A percentile compares a stretch with the other conserved stretches of the same genome.
Conservation (phyloP, 2,113 vertebrate species). For the Setophaga coronata region DNA sequence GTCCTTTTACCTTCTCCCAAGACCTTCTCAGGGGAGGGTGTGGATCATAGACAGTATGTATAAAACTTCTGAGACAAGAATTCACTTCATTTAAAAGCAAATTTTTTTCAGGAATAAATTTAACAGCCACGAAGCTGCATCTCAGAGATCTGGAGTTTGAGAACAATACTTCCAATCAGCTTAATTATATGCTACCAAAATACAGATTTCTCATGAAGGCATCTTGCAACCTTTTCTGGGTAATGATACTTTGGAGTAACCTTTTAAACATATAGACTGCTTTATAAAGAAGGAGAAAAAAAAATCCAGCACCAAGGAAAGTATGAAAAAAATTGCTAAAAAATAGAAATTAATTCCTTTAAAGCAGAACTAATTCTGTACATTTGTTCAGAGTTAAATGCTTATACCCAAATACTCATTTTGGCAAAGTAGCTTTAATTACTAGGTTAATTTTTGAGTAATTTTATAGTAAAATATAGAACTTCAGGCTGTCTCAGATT, state of each 20-base stretch:
- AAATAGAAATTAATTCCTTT: neutral
- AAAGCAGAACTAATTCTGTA: neutral
- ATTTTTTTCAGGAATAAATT: neutral
- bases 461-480: neutral
- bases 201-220: neutral
- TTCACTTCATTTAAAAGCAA: neutral
- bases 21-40: neutral
- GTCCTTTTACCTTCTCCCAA: neutral
- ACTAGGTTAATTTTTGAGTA: neutral
- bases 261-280: neutral
- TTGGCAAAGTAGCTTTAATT: neutral
- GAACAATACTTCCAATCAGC: conserved; percentile 11
- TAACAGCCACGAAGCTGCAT: neutral
- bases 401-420: neutral
- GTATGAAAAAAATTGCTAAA: neutral
- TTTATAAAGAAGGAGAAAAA: neutral
- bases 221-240: neutral
- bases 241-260: neutral
- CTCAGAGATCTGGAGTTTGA: neutral
- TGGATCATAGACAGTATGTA: neutral
- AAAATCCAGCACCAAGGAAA: neutral
- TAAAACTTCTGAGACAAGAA: neutral
- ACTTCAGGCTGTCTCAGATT: neutral
- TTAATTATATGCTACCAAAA: conserved; percentile 16
- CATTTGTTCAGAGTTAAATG: neutral